These are phyloP conservation scores for Syrmaticus mikado DNA, from an alignment of 2,113 vertebrate species.

Conservation along the genomic window DNA sequence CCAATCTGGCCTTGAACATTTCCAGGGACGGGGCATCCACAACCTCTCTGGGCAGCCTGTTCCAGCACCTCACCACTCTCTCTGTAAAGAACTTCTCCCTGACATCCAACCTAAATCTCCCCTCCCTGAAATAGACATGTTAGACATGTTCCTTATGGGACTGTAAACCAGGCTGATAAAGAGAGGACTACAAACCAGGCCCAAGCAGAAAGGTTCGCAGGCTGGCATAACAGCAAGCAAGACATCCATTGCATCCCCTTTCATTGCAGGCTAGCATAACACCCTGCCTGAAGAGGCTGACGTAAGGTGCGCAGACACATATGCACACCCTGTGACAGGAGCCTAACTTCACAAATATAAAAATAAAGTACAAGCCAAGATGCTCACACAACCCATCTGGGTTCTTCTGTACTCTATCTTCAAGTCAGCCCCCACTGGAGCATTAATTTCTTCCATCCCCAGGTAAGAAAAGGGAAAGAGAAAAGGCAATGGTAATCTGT, in stretches of 20 bases:
- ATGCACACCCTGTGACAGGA: not conserved
- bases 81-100: too few relatives aligned
- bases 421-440: not conserved
- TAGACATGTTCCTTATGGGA: not conserved
- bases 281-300: not conserved
- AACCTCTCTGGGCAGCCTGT: too few relatives aligned
- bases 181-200: not conserved
- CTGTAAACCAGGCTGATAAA: not conserved
- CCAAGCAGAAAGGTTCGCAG: not conserved
- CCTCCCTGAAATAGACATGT: too few relatives aligned
- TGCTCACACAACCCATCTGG: not conserved
- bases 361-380: not conserved
- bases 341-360: not conserved
- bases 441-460: fast-evolving
- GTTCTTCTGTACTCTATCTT: not conserved
- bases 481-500: not conserved
- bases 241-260: fast-evolving
- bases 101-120: too few relatives aligned
- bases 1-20: too few relatives aligned
- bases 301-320: not conserved
- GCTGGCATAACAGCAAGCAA: not conserved
- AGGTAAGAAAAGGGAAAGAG: not conserved
- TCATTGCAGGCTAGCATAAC: fast-evolving
- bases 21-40: too few relatives aligned
- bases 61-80: too few relatives aligned